Evolutionary conservation across 2,888 invertebrate species (phyloP).

Genomic region (Pterobdella sp.): DNA sequence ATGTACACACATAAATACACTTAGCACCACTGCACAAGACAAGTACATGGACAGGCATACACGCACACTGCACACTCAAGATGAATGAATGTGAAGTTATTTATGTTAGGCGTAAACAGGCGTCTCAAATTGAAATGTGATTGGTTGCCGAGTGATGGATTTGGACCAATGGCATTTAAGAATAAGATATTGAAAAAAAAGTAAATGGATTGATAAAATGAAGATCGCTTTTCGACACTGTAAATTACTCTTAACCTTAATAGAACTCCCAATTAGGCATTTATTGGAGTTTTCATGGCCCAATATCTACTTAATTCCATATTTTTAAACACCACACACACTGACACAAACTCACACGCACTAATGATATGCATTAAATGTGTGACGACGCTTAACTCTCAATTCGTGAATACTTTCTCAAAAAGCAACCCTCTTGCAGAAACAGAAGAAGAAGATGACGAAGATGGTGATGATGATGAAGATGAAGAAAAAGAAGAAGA

Average conservation of each 20-base stretch:
- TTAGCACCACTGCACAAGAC: neutral
- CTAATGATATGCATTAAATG: neutral
- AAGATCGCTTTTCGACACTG: no score
- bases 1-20: slow-evolving; percentile 15
- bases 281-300: neutral
- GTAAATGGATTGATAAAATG: no score
- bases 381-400: slow-evolving; percentile 1
- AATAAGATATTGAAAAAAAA: neutral
- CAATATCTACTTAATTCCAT: no score
- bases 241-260: neutral
- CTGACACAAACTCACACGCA: slow-evolving; percentile 6
- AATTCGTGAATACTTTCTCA: neutral
- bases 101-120: neutral
- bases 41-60: neutral
- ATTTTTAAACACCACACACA: no score
- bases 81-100: neutral
- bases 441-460: slow-evolving; percentile 16
- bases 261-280: neutral
- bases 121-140: neutral
- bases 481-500: neutral
- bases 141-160: neutral
- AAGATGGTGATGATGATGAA: slow-evolving; percentile 2
- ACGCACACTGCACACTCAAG: slow-evolving; percentile 10
- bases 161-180: neutral
- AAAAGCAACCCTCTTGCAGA: slow-evolving; percentile 3